These are phyloP conservation scores for Drosophila suboccidentalis DNA, from an alignment of 2,888 invertebrate genomes.

Conservation along the genomic window DNA sequence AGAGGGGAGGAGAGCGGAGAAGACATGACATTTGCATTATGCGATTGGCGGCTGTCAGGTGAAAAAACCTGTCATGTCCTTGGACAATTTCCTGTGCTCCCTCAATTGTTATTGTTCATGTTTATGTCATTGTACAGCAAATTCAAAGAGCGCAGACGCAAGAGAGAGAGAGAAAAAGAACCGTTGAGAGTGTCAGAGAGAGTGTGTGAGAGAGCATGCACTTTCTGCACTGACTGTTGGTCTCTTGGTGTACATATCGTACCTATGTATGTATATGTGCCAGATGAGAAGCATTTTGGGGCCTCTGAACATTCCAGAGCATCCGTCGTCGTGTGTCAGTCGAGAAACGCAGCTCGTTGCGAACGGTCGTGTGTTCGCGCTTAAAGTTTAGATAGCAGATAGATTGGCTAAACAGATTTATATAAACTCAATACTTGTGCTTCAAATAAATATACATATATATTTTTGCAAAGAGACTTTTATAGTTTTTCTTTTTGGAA, in stretches of 20 bases:
- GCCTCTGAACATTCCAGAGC: constrained; percentile 41
- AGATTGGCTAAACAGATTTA: constrained; percentile 53
- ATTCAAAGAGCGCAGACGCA: constrained; percentile 59
- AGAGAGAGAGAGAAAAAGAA: constrained; percentile 3
- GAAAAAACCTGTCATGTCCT: constrained; percentile 54
- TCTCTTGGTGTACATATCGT: constrained; percentile 48
- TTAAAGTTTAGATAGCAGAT: constrained; percentile 38
- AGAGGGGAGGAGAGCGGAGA: not conserved
- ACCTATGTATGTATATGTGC: no score
- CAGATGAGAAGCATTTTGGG: no score
- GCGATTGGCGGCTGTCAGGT: constrained; percentile 63
- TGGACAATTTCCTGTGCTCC: constrained; percentile 48
- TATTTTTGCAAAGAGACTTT: not conserved
- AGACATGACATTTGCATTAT: constrained; percentile 64
- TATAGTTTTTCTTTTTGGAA: constrained; percentile 1
- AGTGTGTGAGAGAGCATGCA: constrained; percentile 18
- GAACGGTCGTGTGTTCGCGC: constrained; percentile 60
- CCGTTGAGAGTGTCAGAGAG: not conserved
- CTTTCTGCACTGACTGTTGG: constrained; percentile 30
- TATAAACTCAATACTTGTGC: constrained; percentile 58
- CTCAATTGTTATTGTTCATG: constrained; percentile 18
- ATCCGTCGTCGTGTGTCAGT: constrained; percentile 66
- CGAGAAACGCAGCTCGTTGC: constrained; percentile 73
- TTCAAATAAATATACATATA: constrained; percentile 11
- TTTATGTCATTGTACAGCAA: constrained; percentile 59